Percentiles rank a stretch among this genome's conserved stretches.
These are phyloP conservation scores for Trachelus stipa DNA, from an alignment of 2,888 invertebrate species.

Conservation along the genomic window DNA sequence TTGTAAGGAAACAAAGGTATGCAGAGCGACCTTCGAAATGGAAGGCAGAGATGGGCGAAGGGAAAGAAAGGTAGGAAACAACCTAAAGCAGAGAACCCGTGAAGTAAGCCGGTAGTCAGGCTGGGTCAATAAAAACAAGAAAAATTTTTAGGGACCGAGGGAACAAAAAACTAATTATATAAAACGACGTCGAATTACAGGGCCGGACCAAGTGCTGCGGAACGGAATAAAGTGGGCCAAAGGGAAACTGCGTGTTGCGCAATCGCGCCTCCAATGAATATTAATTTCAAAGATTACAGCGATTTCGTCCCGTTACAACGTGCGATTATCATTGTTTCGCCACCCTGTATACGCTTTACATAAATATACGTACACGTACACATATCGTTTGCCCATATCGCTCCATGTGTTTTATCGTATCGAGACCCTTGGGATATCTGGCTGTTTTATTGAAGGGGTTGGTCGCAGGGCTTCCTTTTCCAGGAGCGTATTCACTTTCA, in stretches of 20 bases:
- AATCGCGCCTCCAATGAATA: slow-evolving; percentile 14
- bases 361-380: background rate
- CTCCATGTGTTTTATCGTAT: background rate
- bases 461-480: background rate
- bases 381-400: background rate
- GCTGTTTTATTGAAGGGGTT: background rate
- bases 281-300: slow-evolving; percentile 17
- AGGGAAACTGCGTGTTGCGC: background rate
- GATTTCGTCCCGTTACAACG: background rate
- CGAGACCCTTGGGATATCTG: background rate
- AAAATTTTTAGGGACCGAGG: slow-evolving; percentile 24
- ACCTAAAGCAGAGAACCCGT: background rate
- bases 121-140: slow-evolving; percentile 26
- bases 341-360: background rate
- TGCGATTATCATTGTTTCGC: background rate
- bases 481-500: background rate
- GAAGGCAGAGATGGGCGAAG: background rate
- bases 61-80: background rate
- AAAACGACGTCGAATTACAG: slow-evolving; percentile 54
- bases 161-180: slow-evolving; percentile 56
- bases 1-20: background rate
- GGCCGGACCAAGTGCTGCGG: slow-evolving; percentile 30
- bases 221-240: slow-evolving; percentile 29
- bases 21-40: background rate
- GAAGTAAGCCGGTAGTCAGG: slow-evolving; percentile 23